Base-by-base conservation (phyloP, 2,113 vertebrate species). In the Madoqua kirkii region DNA sequence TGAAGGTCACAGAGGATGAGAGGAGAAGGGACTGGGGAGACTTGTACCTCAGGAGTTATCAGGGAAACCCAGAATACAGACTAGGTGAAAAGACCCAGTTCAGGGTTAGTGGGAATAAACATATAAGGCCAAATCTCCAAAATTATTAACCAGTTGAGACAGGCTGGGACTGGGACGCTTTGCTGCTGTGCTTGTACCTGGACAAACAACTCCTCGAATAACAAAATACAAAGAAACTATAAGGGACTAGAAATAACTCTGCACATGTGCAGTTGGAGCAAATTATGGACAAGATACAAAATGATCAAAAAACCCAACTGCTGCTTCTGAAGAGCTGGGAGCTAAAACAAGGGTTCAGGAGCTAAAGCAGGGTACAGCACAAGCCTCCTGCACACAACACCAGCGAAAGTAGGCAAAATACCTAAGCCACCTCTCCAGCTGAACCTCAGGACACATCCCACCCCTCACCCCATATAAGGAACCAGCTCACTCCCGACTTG, bases 1-100 rank as follows among this genome's bases (percentile, higher is more conserved):
- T 17, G 19, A 11, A 71, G 7, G 16, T 9, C 6, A 36, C 0
- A 4, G 36, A 43, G 48, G 23, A 60, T 4, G 40, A 85, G 67
- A 11, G 25, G 54, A 43, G 54, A 62, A 33, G 17, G 14, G 16
- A 33, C 0, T 2, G 3, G 12, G 43, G 74, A 36, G 64, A 23
- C 27, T 1, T 43, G 2, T 1, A 21, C 7, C 23, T 31, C 40
- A n/a, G 54, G 78, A 48, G 11, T n/a, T 21, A 5, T 0, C 8
- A 48, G 31, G 12, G 29, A 25, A 52, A 54, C 1, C 15, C 27
- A 17, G 64, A 50, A 59, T 9, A 36, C n/a, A 62, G 45, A 31
- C 19, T 5, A 87, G n/a, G 9, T 33, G 12, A 6, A 13, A 23
- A 55, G 21, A 25, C 6, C 45, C 62, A 9, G 10, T 2, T 21